phyloP scores from a whole-genome alignment of 2,797 vertebrate genomes.

The Orientallactaga sibirica region DNA sequence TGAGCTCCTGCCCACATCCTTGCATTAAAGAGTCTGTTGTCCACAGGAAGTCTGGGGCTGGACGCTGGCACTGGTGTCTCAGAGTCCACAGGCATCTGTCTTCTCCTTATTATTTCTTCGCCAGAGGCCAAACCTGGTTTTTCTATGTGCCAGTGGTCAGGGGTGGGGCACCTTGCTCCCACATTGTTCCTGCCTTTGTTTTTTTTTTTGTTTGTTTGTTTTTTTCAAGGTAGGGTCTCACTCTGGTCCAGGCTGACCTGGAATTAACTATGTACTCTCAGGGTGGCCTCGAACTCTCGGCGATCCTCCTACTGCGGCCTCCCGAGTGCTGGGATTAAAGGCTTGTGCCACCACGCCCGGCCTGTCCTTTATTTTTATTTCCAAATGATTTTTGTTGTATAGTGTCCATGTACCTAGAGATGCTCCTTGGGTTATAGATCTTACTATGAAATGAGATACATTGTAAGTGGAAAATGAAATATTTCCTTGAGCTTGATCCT shows the following conservation, averaged over 20 bases:
- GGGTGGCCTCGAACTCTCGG: too few relatives aligned
- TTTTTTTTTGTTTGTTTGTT: too few relatives aligned
- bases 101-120: neutral
- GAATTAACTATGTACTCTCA: too few relatives aligned
- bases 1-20: neutral
- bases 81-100: neutral
- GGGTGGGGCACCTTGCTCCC: neutral
- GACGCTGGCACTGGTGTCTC: neutral
- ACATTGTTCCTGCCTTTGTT: neutral
- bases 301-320: too few relatives aligned
- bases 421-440: neutral
- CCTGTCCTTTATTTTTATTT: neutral
- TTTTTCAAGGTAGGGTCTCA: too few relatives aligned
- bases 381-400: neutral
- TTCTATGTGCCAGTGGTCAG: neutral
- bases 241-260: too few relatives aligned
- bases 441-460: neutral
- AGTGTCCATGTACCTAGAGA: neutral
- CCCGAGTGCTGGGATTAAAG: too few relatives aligned
- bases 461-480: slow-evolving; percentile 39
- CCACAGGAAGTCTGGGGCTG: neutral
- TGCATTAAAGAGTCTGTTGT: neutral
- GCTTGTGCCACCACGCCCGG: too few relatives aligned
- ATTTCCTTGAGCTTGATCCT: neutral
- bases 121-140: neutral